Evolutionary conservation across 2,797 vertebrate species (phyloP).

Genomic region (Octomys mimax): DNA sequence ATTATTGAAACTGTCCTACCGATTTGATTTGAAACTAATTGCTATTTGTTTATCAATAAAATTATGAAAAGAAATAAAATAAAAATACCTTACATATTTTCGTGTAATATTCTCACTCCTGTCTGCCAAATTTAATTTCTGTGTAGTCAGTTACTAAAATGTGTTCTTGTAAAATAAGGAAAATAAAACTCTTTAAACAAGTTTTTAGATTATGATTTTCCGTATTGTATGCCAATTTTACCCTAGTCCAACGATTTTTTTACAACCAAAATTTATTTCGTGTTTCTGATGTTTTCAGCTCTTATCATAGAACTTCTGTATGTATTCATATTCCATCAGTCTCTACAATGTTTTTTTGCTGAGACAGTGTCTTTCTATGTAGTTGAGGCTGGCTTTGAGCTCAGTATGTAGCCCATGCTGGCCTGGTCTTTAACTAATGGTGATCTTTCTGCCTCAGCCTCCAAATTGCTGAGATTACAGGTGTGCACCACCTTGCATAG

Average conservation of each 20-base stretch:
- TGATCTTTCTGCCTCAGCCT: no score
- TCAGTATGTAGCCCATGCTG: no score
- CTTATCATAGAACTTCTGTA: neutral
- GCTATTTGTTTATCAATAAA: no score
- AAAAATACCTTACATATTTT: neutral
- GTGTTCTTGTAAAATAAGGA: slow-evolving; percentile 28
- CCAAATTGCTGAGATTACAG: no score
- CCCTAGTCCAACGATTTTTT: neutral
- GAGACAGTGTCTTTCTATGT: no score
- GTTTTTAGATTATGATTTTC: slow-evolving; percentile 19
- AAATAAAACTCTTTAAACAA: neutral
- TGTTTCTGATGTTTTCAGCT: neutral
- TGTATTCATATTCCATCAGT: neutral
- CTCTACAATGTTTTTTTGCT: neutral
- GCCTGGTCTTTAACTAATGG: no score
- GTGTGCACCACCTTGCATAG: no score
- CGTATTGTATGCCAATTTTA: neutral
- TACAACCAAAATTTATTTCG: neutral
- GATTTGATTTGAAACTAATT: no score
- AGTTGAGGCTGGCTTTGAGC: no score
- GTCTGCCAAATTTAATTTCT: neutral
- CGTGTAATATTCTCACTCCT: neutral
- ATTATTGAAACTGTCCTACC: no score
- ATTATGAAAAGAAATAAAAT: no score
- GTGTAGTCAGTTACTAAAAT: slow-evolving; percentile 31